Base-by-base conservation (phyloP, 1,140 invertebrate genomes). In the Anoplolepis gracilipes region DNA sequence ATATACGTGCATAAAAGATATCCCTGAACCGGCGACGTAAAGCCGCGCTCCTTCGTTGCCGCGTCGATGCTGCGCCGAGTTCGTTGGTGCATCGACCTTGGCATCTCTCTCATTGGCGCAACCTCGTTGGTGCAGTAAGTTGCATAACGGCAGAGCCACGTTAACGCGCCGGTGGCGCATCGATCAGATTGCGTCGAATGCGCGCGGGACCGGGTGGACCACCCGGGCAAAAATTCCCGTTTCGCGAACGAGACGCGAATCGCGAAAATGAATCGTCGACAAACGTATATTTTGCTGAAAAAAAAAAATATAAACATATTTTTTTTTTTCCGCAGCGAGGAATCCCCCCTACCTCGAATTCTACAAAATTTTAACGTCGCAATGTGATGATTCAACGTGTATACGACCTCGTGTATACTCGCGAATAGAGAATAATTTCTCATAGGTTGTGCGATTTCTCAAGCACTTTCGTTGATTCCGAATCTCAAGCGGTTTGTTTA, bases 121-220 rank as follows among this genome's bases (percentile, higher is more conserved):
- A 67, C 64, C 64, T 82, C 65, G 65, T 73, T 82, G 78, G 65
- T 82, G 78, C 78, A 82, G 78, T 82, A 82, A 82, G 78, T 82
- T 82, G 78, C 78, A 82, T 82, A 82, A 82, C 78, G 67, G 65
- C 62, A 22, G 65, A 33, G 36, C 65, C 65, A 53, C 78, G 67
- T 73, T 82, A 82, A 82, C 67, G 67, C 67, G 65, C 49, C 78
- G 76, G 28, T 28, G 53, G 78, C 36, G 78, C 67, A 82, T 82
- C 78, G 78, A 82, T 82, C 78, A 82, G 78, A 70, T 82, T 82
- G 78, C 78, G 78, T 82, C 78, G 78, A 59, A 82, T 73, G 78
- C 67, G 78, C 67, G 67, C 65, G 65, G n/a, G 42, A 2, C 57
- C 57, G 33, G 16, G 28, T 33, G 77, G 36, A 70, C 36, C 78